Conservation (phyloP, 2,888 invertebrate species). For the Rhorus exstirpatorius region DNA sequence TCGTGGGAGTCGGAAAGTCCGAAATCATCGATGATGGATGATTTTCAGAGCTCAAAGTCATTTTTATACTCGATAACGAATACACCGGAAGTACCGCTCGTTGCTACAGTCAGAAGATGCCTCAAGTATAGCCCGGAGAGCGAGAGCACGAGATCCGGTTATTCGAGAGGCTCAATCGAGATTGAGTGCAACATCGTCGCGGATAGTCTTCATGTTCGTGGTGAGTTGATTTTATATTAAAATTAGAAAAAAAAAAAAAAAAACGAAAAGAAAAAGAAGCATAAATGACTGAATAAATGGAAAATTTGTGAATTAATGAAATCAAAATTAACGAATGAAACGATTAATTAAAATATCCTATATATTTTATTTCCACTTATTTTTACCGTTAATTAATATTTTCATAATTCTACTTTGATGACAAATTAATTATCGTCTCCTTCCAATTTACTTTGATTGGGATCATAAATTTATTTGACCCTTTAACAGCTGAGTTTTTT, state of each 20-base stretch:
- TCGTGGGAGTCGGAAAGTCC: slow-evolving; percentile 83
- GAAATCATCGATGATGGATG: slow-evolving; percentile 82
- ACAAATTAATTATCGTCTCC: no score
- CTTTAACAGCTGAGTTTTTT: no score
- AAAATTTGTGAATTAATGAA: no score
- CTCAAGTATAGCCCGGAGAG: slow-evolving; percentile 83
- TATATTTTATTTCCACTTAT: no score
- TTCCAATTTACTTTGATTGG: no score
- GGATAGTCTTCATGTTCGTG: slow-evolving; percentile 90
- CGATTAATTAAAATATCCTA: no score
- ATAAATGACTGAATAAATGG: no score
- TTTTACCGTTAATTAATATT: no score
- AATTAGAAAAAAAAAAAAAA: background rate
- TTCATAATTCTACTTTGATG: no score
- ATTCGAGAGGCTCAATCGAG: slow-evolving; percentile 88
- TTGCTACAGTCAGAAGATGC: slow-evolving; percentile 84
- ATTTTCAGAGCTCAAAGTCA: slow-evolving; percentile 82
- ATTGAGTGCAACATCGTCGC: slow-evolving; percentile 88
- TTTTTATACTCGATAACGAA: slow-evolving; percentile 79
- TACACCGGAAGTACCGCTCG: slow-evolving; percentile 83
- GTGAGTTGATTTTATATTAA: slow-evolving; percentile 87
- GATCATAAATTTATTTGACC: no score
- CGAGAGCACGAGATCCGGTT: slow-evolving; percentile 75
- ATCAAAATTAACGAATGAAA: no score
- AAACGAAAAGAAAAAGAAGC: no score